phyloP scores from a whole-genome alignment of 2,797 vertebrate genomes.

The Microctenopoma lineatum region DNA sequence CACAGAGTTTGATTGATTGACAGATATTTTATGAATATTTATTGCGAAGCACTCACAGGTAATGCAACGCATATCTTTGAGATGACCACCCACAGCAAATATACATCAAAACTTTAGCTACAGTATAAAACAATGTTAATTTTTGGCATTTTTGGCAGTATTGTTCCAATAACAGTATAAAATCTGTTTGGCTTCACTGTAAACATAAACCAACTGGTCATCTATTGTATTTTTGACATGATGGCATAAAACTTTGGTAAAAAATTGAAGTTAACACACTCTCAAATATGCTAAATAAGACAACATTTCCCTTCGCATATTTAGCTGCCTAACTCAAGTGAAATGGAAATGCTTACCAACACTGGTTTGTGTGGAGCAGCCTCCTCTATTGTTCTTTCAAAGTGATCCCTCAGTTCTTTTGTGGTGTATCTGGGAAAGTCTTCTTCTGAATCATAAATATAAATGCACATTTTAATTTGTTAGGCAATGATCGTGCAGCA shows the following conservation, averaged over 20 bases:
- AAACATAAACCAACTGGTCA: not conserved
- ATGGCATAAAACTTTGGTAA: not conserved
- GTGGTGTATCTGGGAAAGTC: conserved; percentile 90
- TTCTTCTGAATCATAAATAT: conserved; percentile 77
- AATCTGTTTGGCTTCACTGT: not conserved
- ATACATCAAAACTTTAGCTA: not conserved
- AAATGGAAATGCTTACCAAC: conserved; percentile 84
- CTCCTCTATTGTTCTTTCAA: conserved; percentile 92
- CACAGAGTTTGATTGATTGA: no score
- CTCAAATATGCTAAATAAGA: not conserved
- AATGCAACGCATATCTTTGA: not conserved
- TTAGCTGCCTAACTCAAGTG: not conserved
- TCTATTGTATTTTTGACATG: not conserved
- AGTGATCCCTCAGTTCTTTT: conserved; percentile 91
- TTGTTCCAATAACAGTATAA: not conserved
- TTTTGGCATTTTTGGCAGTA: not conserved
- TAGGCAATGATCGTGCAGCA: not conserved
- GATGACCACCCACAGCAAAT: not conserved
- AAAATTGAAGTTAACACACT: not conserved
- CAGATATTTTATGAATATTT: not conserved
- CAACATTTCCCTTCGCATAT: not conserved
- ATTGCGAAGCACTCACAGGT: not conserved
- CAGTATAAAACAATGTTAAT: not conserved
- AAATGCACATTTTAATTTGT: conserved; percentile 12
- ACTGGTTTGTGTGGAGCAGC: conserved; percentile 85